Evolutionary conservation across 2,113 vertebrate genomes (phyloP).

Genomic region (Vombatus ursinus): DNA sequence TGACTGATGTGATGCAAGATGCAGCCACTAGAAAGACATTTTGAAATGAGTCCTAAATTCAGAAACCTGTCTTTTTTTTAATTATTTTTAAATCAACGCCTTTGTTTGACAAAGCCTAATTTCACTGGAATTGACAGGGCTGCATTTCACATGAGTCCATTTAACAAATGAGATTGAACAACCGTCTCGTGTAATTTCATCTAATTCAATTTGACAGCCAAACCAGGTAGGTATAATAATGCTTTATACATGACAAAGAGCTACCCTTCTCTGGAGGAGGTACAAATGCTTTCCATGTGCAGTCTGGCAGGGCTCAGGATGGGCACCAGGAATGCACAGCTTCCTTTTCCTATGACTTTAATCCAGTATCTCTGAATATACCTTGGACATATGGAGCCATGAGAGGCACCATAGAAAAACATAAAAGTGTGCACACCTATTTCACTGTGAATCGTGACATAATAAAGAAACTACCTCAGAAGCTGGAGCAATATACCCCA

Average conservation of each 20-base stretch:
- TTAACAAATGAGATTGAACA: constrained; percentile 73
- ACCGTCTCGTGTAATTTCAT: constrained; percentile 55
- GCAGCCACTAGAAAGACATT: constrained; percentile 49
- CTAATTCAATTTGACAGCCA: constrained; percentile 73
- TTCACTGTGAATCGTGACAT: background rate
- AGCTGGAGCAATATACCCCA: background rate
- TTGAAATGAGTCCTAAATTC: constrained; percentile 55
- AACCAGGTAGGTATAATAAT: constrained; percentile 68
- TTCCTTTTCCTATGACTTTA: background rate
- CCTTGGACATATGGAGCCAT: background rate
- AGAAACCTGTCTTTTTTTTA: constrained; percentile 58
- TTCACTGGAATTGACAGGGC: constrained; percentile 72
- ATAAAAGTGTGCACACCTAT: background rate
- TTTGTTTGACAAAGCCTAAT: constrained; percentile 70
- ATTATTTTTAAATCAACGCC: constrained; percentile 16
- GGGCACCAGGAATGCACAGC: background rate
- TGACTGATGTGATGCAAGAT: constrained; percentile 56
- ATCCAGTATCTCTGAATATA: background rate
- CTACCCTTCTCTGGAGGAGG: background rate
- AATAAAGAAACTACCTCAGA: background rate
- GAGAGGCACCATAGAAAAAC: background rate
- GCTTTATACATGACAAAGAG: constrained; percentile 18
- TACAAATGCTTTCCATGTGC: constrained; percentile 30
- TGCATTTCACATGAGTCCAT: constrained; percentile 62
- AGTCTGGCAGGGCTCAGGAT: constrained; percentile 29